A percentile compares a stretch with the other conserved stretches of the same genome.
phyloP scores from a whole-genome alignment of 2,888 invertebrate species.

The Linnaemya vulpina region DNA sequence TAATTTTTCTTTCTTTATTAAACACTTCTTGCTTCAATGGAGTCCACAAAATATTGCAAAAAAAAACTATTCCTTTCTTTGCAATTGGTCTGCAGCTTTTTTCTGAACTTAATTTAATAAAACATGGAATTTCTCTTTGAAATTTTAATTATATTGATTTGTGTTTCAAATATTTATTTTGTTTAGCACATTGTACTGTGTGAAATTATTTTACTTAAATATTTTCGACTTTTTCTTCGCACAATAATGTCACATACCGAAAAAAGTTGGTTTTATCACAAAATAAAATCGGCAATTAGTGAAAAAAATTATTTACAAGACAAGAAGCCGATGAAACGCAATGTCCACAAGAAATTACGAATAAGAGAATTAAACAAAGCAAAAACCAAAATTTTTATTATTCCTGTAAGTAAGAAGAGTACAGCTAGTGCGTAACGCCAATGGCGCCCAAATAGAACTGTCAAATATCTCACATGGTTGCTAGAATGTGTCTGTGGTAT shows the following conservation, averaged over 20 bases:
- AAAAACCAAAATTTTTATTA: not conserved
- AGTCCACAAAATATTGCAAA: slow-evolving; percentile 44
- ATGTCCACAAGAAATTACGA: slow-evolving; percentile 27
- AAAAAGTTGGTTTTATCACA: slow-evolving; percentile 56
- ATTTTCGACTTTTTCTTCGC: slow-evolving; percentile 43
- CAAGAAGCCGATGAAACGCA: slow-evolving; percentile 53
- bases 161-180: not conserved
- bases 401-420: slow-evolving; percentile 20
- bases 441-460: slow-evolving; percentile 45
- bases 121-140: slow-evolving; percentile 15
- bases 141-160: slow-evolving; percentile 29
- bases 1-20: slow-evolving; percentile 30
- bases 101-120: slow-evolving; percentile 14
- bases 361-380: slow-evolving; percentile 29
- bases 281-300: slow-evolving; percentile 60
- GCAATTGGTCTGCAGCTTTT: slow-evolving; percentile 29
- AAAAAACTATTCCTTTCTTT: slow-evolving; percentile 32
- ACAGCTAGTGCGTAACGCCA: not conserved
- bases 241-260: slow-evolving; percentile 61
- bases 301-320: slow-evolving; percentile 46
- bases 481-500: not conserved
- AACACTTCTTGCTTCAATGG: slow-evolving; percentile 32
- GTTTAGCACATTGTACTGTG: slow-evolving; percentile 7
- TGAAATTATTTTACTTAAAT: slow-evolving; percentile 51
- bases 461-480: slow-evolving; percentile 46